phyloP scores from a whole-genome alignment of 1,140 invertebrate species.

The Linepithema humile region DNA sequence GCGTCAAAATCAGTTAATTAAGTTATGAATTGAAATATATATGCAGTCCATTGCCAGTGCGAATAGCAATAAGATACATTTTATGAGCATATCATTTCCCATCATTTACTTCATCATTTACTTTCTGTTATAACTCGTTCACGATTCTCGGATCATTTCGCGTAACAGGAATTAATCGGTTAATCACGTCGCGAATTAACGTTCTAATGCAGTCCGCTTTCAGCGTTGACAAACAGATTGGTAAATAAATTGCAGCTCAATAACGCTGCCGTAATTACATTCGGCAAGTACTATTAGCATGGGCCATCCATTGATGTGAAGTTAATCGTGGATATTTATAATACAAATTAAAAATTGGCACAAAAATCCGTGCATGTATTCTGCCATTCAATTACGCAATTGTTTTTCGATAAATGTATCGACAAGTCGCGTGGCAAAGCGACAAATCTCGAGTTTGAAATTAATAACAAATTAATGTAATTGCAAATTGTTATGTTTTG shows the following conservation, averaged over 20 bases:
- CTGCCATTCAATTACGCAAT: background rate
- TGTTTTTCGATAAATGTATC: background rate
- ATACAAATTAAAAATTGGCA: slow-evolving; percentile 25
- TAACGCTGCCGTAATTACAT: slow-evolving; percentile 19
- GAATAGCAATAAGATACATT: no score
- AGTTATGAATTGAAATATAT: background rate
- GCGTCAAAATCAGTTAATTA: background rate
- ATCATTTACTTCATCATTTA: background rate
- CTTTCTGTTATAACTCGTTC: background rate
- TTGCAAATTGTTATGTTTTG: background rate
- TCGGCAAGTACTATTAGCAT: slow-evolving; percentile 1
- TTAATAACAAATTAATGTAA: slow-evolving; percentile 1
- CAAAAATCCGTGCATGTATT: background rate
- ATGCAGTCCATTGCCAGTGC: background rate
- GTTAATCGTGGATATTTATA: slow-evolving; percentile 20
- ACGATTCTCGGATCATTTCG: background rate
- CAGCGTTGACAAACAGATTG: slow-evolving; percentile 14
- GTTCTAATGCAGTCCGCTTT: background rate
- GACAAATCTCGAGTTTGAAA: background rate
- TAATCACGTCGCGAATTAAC: background rate
- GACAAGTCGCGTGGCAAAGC: background rate
- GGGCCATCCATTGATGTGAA: background rate
- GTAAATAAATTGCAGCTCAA: slow-evolving; percentile 20
- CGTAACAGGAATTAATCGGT: background rate
- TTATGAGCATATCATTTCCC: background rate